Conservation (phyloP, 2,797 vertebrate species). For the Hydrophis major region DNA sequence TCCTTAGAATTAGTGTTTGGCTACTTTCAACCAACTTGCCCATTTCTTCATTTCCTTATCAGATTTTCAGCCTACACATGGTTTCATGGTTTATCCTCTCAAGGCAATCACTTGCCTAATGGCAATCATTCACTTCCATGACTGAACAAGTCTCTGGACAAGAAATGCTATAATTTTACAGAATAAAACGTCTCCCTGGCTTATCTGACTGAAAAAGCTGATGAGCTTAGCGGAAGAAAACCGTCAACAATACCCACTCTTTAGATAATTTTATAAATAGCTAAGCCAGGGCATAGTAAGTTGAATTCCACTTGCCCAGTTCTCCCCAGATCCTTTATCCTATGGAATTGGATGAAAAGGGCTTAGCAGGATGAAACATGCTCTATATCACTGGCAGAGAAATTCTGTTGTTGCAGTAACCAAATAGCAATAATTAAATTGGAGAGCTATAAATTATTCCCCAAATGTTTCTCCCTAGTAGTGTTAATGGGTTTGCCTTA, state of each 20-base stretch:
- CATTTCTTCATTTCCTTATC: not conserved
- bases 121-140: not conserved
- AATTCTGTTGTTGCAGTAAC: not conserved
- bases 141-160: not conserved
- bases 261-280: not conserved
- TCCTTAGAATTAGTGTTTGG: not conserved
- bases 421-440: not conserved
- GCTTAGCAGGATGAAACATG: not conserved
- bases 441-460: not conserved
- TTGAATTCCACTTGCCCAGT: not conserved
- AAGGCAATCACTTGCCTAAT: not conserved
- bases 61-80: not conserved
- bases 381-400: not conserved
- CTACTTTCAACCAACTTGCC: not conserved
- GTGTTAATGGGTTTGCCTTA: slow-evolving; percentile 15
- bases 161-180: not conserved
- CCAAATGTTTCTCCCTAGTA: not conserved
- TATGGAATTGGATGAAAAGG: not conserved
- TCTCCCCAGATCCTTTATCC: not conserved
- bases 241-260: not conserved
- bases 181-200: not conserved
- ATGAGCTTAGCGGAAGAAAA: not conserved
- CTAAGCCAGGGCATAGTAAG: not conserved
- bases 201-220: not conserved
- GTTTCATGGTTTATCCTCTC: not conserved